Base-by-base conservation (phyloP, 2,888 invertebrate species). In the Ischnura elegans region DNA sequence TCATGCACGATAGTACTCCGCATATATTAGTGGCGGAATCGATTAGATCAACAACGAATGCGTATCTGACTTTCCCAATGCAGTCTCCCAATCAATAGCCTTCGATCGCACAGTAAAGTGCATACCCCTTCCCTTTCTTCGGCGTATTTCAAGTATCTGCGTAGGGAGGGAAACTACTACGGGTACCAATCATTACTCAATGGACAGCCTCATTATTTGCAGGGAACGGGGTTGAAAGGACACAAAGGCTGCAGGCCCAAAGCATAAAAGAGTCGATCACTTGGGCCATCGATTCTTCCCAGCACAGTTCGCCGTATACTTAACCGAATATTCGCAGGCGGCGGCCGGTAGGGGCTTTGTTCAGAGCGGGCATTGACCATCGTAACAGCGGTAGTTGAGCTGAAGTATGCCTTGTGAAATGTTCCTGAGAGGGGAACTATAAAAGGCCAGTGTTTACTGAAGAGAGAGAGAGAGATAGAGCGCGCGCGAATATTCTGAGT, bases 291-390 rank as follows among this genome's bases (percentile, higher is more conserved):
- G 76, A 76, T 36, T 76, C 76, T 36, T 13, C 76, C 76, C 36
- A 10, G 29, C 36, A 13, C 36, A 10, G 13, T 76, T 76, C 36
- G 13, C 36, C 13, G 76, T 76, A 16, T 36, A 36, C 76, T 76
- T 76, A 76, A 76, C 29, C 36, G 76, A 76, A 76, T 76, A 76
- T 76, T 76, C 76, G 25, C 76, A 29, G 36, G 76, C 76, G 29
- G 76, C 76, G 36, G 76, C 76, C 36, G 76, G 8, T 0, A 36
- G 10, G 76, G 76, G 8, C 66, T 19, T 66, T 66, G 66, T 76
- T 76, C n/a, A 16, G 29, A 13, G 29, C 76, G 76, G 13, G 25
- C 61, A 8, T 19, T 19, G 51, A 51, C 61, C 61, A 61, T 61
- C 21, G 16, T 10, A n/a, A 8, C n/a, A 36, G n/a, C 29, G 66